phyloP scores from a whole-genome alignment of 1,140 invertebrate genomes.

The Zaprionus gabonicus region DNA sequence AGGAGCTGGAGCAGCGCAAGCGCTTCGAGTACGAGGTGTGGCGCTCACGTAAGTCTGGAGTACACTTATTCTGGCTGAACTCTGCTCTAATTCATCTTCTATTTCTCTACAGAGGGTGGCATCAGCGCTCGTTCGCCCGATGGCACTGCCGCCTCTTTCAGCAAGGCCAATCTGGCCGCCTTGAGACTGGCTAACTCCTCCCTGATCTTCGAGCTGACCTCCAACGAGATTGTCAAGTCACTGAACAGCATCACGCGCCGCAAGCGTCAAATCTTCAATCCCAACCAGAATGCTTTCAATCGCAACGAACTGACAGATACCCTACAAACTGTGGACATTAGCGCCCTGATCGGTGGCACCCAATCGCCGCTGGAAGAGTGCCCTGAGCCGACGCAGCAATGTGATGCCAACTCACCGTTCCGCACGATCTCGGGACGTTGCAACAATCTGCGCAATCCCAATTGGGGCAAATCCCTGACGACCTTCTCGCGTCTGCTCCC shows the following conservation, averaged over 20 bases:
- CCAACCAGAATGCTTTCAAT: conserved; percentile 88
- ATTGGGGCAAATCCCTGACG: conserved; percentile 92
- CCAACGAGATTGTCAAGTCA: conserved; percentile 92
- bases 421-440: conserved; percentile 94
- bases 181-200: conserved; percentile 93
- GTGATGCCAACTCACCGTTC: conserved; percentile 92
- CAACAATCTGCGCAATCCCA: conserved; percentile 95
- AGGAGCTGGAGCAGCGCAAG: conserved; percentile 89
- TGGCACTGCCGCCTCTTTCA: conserved; percentile 94
- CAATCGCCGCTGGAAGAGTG: conserved; percentile 77
- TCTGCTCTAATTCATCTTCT: neutral
- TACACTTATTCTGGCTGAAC: no score
- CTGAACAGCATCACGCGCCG: conserved; percentile 86
- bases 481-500: conserved; percentile 94
- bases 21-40: conserved; percentile 92
- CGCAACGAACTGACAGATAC: conserved; percentile 89
- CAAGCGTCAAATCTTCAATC: conserved; percentile 90
- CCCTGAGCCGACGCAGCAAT: conserved; percentile 88
- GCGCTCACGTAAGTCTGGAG: conserved; percentile 78
- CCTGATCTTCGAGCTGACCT: conserved; percentile 94
- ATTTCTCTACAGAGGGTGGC: conserved; percentile 86
- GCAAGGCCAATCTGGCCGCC: conserved; percentile 93
- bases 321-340: conserved; percentile 90
- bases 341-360: conserved; percentile 86
- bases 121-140: conserved; percentile 93